Evolutionary conservation across 2,797 vertebrate species (phyloP).

Genomic region (Urosaurus nigricauda): DNA sequence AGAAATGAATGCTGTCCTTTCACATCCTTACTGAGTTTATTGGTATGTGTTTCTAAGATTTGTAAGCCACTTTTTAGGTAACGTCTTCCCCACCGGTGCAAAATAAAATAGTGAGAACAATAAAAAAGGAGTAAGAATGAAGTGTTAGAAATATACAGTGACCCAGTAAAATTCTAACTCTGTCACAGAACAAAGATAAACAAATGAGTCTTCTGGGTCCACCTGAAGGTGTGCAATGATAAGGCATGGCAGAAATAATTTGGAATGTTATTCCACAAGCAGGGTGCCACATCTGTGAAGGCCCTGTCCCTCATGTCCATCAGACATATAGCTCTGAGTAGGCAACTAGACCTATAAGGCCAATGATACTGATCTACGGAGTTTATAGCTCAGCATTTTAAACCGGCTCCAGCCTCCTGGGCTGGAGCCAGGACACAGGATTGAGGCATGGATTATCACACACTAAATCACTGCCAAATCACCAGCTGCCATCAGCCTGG

Average conservation of each 20-base stretch:
- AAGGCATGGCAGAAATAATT: neutral
- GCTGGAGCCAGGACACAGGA: no score
- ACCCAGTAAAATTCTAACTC: neutral
- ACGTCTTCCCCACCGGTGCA: no score
- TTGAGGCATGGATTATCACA: no score
- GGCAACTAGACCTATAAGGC: neutral
- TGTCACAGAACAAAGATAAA: neutral
- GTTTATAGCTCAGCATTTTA: no score
- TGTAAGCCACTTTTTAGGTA: neutral
- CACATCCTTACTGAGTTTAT: neutral
- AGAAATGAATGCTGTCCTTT: slow-evolving; percentile 63
- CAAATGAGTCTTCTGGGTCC: no score
- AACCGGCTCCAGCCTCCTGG: no score
- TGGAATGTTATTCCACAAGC: neutral
- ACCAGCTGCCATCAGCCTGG: no score
- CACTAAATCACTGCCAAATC: no score
- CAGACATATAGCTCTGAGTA: neutral
- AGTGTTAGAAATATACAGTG: neutral
- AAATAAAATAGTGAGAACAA: neutral
- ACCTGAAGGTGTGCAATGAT: neutral
- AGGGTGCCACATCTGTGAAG: no score
- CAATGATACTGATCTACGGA: neutral
- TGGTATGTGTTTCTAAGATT: neutral
- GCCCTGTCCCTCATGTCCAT: neutral
- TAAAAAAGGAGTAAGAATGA: neutral